Evolutionary conservation across 2,797 vertebrate genomes (phyloP), one percentile per base, ranked within the genome.

Genomic region (Dallia pectoralis): DNA sequence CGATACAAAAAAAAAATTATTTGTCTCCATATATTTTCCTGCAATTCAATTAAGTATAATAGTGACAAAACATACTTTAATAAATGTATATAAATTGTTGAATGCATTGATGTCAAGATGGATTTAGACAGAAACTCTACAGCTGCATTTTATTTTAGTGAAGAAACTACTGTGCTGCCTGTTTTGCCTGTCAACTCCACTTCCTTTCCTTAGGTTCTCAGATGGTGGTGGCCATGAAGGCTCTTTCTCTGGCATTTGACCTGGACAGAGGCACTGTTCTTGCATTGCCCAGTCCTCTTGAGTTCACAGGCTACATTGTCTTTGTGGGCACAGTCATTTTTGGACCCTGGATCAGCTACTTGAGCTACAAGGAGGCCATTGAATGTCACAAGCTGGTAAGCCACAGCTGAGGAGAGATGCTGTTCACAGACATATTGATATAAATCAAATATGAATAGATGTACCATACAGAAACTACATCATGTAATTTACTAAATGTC

Each of bases 201-300:
- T 18, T 11, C 48, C 32, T 72, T 14, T 65, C 14, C 53, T 27
- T 72, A 96, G 96, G 96, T 76, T 95, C 95, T 69, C 96, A 96
- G 91, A 97, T 97, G 95, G 96, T 97, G 63, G 95, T 97, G 84
- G 95, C 95, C 73, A 97, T 97, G 96, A 97, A 97, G 79, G 95
- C 93, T 1, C 94, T 97, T 80, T 97, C 96, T 67, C 81, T 97
- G 84, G 96, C 94, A 62, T 97, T 97, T 71, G 96, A 97, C 88
- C 85, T 97, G 77, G 96, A 97, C 89, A 89, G 94, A 53, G 92
- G 93, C 25, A 49, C 82, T 1, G 91, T 86, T 81, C 78, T 77
- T 67, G 83, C 82, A 70, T 84, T 92, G 44, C 95, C 80, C 19
- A 94, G 94, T 1, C 93, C 91, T 0, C 86, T 93, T 11, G 94